Evolutionary conservation across 2,797 vertebrate genomes (phyloP).

Genomic region (Sebastes variabilis): DNA sequence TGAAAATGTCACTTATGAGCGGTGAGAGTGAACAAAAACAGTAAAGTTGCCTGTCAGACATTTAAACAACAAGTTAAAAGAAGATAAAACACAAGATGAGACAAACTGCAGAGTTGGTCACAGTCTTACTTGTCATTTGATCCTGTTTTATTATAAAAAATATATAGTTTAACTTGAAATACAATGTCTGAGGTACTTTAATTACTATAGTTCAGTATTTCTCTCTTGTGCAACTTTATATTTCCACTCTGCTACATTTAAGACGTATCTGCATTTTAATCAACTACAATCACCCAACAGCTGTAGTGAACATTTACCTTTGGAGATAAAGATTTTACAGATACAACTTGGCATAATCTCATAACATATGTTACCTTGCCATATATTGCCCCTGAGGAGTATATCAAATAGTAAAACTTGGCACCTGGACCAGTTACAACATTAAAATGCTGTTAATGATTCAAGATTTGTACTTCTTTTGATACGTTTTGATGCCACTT

Average conservation of each 20-base stretch:
- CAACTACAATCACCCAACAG: not conserved
- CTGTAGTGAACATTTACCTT: constrained; percentile 4
- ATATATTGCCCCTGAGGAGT: not conserved
- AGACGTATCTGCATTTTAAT: not conserved
- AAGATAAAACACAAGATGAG: not conserved
- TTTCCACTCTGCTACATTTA: not conserved
- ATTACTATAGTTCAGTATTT: not conserved
- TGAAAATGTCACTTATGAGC: not conserved
- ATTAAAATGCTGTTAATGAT: not conserved
- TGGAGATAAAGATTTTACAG: constrained; percentile 8
- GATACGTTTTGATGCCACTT: not conserved
- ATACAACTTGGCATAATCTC: not conserved
- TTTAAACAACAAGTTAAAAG: not conserved
- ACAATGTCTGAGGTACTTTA: not conserved
- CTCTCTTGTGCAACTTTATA: not conserved
- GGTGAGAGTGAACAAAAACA: too few species aligned
- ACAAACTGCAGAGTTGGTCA: not conserved
- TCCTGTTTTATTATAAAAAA: not conserved
- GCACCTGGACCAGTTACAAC: not conserved
- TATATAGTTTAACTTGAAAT: not conserved
- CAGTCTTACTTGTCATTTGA: not conserved
- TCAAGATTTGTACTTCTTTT: not conserved
- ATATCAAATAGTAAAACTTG: not conserved
- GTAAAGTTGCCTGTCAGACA: not conserved
- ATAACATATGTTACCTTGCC: not conserved